Base-by-base conservation (phyloP, 2,797 vertebrate species). In the Perodicticus potto region DNA sequence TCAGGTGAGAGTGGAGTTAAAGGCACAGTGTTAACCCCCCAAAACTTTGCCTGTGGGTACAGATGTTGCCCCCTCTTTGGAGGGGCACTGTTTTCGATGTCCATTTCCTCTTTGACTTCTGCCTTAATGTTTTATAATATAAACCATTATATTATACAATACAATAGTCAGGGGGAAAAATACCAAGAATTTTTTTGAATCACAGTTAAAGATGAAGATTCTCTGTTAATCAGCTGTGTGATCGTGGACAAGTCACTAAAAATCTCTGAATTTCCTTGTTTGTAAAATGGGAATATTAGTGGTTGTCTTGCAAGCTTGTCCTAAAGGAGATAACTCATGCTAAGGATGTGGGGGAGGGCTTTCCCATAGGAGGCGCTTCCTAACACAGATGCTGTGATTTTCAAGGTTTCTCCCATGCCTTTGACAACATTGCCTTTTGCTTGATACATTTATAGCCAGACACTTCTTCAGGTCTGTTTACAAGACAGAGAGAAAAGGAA, bases 1-100 rank as follows among this genome's bases (percentile, higher is more conserved):
- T 5, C 2, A 3, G 20, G 29, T 12, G 14, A 0, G 0, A 0
- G 0, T 10, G 25, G 34, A 53, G 1, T 27, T 2, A n/a, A 45
- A 65, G 43, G 3, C 0, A 0, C 0, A 2, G 32, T 6, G 10
- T n/a, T 16, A 14, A 59, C 69, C 12, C n/a, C 13, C 27, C 1
- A 0, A 11, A 45, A 19, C 4, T 0, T 3, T 17, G 34, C 2
- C 4, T 13, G 4, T 4, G 32, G 27, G 27, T 6, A 11, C 0
- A 7, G 55, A 10, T 11, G 29, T 89, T 12, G 13, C 73, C 22
- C 40, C 34, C 27, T 74, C 27, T 34, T 0, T 5, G 53, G 29
- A 93, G 19, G 40, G 29, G 20, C 3, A 1, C 23, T 23, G 12
- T 40, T 29, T 3, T 45, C 6, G 16, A 40, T 12, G 3, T 5